These are phyloP conservation scores for Pteronotus mesoamericanus DNA, from an alignment of 2,797 vertebrate species.

Conservation along the genomic window DNA sequence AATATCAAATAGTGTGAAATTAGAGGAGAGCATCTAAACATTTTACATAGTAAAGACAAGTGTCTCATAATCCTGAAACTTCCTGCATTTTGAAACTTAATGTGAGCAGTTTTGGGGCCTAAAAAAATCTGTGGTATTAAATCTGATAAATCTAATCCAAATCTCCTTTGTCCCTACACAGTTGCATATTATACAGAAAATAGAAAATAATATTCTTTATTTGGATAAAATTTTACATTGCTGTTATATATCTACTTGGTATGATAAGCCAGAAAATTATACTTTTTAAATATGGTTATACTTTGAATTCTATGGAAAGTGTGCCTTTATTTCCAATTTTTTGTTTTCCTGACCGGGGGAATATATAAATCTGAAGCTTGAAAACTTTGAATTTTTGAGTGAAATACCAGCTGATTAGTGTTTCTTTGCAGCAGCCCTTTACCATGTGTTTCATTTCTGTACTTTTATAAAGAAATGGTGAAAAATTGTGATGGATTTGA, in stretches of 20 bases:
- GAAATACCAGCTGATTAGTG: not conserved
- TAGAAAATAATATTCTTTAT: not conserved
- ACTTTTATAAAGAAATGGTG: not conserved
- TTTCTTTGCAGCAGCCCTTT: not conserved
- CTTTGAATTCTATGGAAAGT: not conserved
- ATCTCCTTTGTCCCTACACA: not conserved
- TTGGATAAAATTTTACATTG: not conserved
- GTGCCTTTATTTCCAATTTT: not conserved
- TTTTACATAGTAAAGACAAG: not conserved
- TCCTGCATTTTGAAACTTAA: not conserved
- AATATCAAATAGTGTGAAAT: accelerated
- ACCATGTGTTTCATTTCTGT: not conserved
- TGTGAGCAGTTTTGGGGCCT: not conserved
- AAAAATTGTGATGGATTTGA: no score
- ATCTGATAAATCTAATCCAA: no score
- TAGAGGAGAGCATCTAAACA: not conserved
- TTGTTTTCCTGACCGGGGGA: no score
- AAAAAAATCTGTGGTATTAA: not conserved
- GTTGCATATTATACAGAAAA: not conserved
- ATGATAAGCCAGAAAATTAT: not conserved
- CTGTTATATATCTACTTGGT: not conserved
- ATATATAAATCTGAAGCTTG: no score
- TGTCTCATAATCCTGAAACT: not conserved
- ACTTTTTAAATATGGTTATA: not conserved
- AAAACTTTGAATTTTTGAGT: not conserved